Evolutionary conservation across 2,113 vertebrate genomes (phyloP), one percentile per base, ranked within the genome.

Genomic region (Synodontis membranacea): DNA sequence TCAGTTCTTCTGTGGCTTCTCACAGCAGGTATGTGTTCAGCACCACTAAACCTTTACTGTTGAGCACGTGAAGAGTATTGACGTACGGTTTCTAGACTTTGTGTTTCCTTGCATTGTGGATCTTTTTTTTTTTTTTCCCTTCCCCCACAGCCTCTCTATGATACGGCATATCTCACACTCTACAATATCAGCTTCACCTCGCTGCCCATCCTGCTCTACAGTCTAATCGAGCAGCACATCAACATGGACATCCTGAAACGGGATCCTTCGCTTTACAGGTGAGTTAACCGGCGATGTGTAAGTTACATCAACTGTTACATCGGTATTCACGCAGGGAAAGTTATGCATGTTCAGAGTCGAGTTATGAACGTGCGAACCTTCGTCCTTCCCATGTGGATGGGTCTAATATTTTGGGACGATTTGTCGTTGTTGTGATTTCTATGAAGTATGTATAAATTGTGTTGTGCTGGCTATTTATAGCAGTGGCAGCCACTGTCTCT

Each of bases 181-280:
- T 99, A 99, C 96, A 99, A 99, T 94, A 99, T 99, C 96, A 99
- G 98, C 94, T 99, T 99, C 93, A 99, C 98, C 8, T 99, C 98
- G 80, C 97, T 99, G 89, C 98, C 98, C 88, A 98, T 99, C 89
- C 96, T 99, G 79, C 93, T 98, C 88, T 98, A 98, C 79, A 97
- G 98, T 90, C 96, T 99, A 58, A 96, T 97, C 86, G 98, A 99
- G 92, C 98, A 99, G 90, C 98, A 99, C 85, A 95, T 99, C 72
- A 93, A 96, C 92, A 93, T 95, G 86, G 98, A 99, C 56, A 95
- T 96, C 52, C 96, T 99, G 88, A 97, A 96, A 93, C 96, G 96
- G 91, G 97, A 99, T 91, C 98, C 98, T 0, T 90, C 95, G 54
- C 94, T 99, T 2, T 99, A 99, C 92, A 97, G 96, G 98, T 98